Evolutionary conservation across 2,113 vertebrate genomes (phyloP), one percentile per base, ranked within the genome.

Genomic region (Taxidea taxus): DNA sequence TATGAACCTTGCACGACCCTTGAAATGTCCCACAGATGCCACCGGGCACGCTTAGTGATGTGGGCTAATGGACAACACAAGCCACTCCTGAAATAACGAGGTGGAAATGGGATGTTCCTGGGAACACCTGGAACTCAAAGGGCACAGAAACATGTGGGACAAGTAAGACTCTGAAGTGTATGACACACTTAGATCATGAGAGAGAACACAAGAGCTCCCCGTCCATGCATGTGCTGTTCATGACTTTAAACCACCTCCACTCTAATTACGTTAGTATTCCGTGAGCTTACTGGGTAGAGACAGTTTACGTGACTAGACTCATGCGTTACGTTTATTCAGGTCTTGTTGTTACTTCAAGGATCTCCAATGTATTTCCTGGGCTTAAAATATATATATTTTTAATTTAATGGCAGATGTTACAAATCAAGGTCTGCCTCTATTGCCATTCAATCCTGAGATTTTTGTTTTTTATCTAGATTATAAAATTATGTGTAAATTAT

Each of bases 221-320:
- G 1, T 7, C 6, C 62, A 64, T 3, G 31, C 34, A 84, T 9
- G 7, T 7, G 13, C 25, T n/a, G 66, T 12, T 39, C 12, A 7
- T 14, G 16, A 37, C 9, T 25, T 47, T 23, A 60, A 93, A 29
- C 0, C 1, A 13, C 21, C 34, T 51, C 34, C 47, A 23, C 12
- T 44, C 42, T n/a, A 39, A 78, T 51, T 4, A 34, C 42, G 34
- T 0, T 2, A 47, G 14, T 6, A 31, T n/a, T 62, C 51, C 16
- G 3, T 1, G 11, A 60, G 42, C 15, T n/a, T 12, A 42, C 4
- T 13, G 20, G 31, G n/a, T 1, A 25, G 21, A 34, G 23, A 56
- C 11, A 15, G 29, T 42, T 51, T 3, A 31, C 7, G 51, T 6
- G 4, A 2, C 4, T 0, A 6, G 47, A 15, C 31, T 27, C 42